Conservation (phyloP, 1,140 invertebrate species). For the Pseudomyrmex concolor region DNA sequence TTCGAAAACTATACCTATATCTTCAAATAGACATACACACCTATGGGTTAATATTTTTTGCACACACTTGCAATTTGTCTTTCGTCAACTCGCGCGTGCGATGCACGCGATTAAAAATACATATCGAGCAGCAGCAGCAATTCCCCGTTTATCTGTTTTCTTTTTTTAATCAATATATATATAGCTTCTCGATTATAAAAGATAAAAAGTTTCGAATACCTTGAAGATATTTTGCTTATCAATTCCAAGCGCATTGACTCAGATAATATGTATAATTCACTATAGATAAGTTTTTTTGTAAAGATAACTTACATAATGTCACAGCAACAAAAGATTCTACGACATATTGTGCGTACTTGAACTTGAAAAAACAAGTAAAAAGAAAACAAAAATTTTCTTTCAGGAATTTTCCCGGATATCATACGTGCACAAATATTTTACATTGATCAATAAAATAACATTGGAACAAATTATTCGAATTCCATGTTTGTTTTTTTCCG, state of each 20-base stretch:
- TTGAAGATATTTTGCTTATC: constrained; percentile 25
- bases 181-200: not conserved
- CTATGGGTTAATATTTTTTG: not conserved
- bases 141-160: constrained; percentile 27
- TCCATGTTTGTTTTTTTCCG: too few relatives aligned
- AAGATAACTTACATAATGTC: too few relatives aligned
- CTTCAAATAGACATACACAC: not conserved
- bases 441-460: too few relatives aligned
- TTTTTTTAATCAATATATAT: constrained; percentile 19
- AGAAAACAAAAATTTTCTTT: too few relatives aligned
- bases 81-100: not conserved
- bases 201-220: constrained; percentile 32
- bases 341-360: too few relatives aligned
- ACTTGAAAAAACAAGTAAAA: too few relatives aligned
- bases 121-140: not conserved
- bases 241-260: not conserved
- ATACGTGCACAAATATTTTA: too few relatives aligned
- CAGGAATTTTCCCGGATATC: too few relatives aligned
- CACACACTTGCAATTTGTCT: not conserved
- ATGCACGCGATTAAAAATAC: constrained; percentile 29
- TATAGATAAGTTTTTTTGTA: too few relatives aligned
- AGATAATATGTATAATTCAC: not conserved
- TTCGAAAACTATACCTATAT: not conserved
- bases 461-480: too few relatives aligned
- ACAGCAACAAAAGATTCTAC: too few relatives aligned